Evolutionary conservation across 2,888 invertebrate species (phyloP).

Genomic region (Timandra comae): DNA sequence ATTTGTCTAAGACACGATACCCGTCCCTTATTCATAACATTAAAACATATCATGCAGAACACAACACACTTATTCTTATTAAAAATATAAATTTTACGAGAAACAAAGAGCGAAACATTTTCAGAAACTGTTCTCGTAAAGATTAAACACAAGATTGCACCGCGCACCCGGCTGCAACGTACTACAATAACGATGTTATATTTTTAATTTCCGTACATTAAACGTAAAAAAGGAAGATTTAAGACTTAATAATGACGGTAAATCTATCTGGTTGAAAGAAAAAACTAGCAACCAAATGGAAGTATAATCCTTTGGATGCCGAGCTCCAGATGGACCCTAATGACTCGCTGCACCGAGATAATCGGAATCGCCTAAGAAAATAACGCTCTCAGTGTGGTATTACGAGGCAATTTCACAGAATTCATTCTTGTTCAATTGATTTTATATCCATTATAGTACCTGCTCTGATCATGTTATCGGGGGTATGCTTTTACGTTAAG

Average conservation of each 20-base stretch:
- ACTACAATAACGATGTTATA: not conserved
- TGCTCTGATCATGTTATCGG: too few relatives aligned
- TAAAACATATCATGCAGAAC: too few relatives aligned
- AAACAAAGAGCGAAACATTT: slow-evolving; percentile 6
- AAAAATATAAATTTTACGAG: slow-evolving; percentile 8
- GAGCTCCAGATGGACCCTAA: slow-evolving; percentile 38
- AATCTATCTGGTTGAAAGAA: slow-evolving; percentile 16
- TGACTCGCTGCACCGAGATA: slow-evolving; percentile 42
- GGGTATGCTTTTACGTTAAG: too few relatives aligned
- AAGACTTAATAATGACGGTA: slow-evolving; percentile 13
- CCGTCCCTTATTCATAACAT: too few relatives aligned
- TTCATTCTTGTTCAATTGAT: slow-evolving; percentile 15
- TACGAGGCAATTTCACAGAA: slow-evolving; percentile 27
- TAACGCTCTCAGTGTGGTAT: slow-evolving; percentile 25
- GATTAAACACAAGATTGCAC: slow-evolving; percentile 7
- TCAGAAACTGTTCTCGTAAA: slow-evolving; percentile 8
- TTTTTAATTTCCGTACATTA: not conserved
- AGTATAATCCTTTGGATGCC: slow-evolving; percentile 34
- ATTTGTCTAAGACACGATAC: too few relatives aligned
- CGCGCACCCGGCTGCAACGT: slow-evolving; percentile 4
- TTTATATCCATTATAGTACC: slow-evolving; percentile 10
- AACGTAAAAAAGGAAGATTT: slow-evolving; percentile 2
- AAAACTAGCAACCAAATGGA: slow-evolving; percentile 27
- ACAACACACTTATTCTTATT: slow-evolving; percentile 8
- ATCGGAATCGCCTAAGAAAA: slow-evolving; percentile 40